Evolutionary conservation across 2,888 invertebrate genomes (phyloP).

Genomic region (Anarsia innoxiella): DNA sequence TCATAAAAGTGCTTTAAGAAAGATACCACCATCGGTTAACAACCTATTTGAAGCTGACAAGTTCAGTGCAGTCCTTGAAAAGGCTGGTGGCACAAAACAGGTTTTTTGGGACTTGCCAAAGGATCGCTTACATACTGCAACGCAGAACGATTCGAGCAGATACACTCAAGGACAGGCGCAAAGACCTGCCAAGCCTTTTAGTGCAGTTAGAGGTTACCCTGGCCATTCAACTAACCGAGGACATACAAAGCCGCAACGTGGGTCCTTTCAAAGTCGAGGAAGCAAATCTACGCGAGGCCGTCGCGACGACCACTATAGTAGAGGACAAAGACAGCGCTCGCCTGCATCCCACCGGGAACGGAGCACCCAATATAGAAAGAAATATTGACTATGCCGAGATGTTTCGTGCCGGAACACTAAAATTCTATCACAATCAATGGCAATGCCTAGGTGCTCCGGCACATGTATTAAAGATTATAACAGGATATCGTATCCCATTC

Average conservation of each 20-base stretch:
- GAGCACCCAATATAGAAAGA: neutral
- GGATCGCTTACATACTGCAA: neutral
- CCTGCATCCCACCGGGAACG: neutral
- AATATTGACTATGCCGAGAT: neutral
- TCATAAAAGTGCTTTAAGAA: neutral
- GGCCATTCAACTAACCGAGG: neutral
- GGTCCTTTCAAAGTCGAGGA: neutral
- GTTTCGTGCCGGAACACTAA: neutral
- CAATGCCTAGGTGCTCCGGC: neutral
- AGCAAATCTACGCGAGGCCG: neutral
- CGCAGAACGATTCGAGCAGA: neutral
- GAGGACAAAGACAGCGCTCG: neutral
- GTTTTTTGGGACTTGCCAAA: neutral
- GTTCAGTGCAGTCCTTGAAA: neutral
- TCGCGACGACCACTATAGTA: neutral
- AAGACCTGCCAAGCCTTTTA: neutral
- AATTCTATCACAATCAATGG: neutral
- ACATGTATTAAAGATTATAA: neutral
- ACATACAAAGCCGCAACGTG: neutral
- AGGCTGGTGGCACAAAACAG: neutral
- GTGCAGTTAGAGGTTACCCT: too few species aligned
- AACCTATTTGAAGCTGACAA: neutral
- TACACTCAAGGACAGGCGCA: neutral
- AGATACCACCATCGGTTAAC: neutral
- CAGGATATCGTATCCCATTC: neutral